Percentiles rank a stretch among this genome's conserved stretches.
Evolutionary conservation across 2,888 invertebrate genomes (phyloP).

Genomic region (Allacma fusca): DNA sequence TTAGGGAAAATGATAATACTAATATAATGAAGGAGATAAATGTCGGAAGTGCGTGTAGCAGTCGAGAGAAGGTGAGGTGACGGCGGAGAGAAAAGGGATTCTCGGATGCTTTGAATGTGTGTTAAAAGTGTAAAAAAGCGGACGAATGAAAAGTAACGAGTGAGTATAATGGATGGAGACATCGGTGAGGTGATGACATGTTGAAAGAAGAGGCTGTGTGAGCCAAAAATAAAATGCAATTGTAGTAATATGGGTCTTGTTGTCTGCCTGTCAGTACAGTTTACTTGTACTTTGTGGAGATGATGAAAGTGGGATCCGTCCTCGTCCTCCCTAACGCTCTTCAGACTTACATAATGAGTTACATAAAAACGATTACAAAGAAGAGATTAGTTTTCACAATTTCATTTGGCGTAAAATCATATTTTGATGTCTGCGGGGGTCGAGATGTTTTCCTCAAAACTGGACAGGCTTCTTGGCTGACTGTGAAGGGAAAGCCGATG

Average conservation of each 20-base stretch:
- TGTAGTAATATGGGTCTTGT: conserved; percentile 31
- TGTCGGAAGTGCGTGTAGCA: conserved; percentile 4
- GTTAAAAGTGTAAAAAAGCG: not conserved
- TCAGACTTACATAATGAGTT: not conserved
- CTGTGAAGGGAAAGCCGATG: conserved; percentile 34
- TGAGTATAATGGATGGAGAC: conserved; percentile 47
- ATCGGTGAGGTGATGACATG: conserved; percentile 59
- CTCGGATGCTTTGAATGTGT: not conserved
- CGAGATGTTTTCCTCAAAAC: conserved; percentile 50
- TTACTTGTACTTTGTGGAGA: not conserved
- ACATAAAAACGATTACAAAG: conserved; percentile 44
- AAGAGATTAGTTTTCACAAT: conserved; percentile 61
- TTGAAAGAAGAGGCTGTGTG: conserved; percentile 53
- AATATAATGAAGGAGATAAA: conserved; percentile 27
- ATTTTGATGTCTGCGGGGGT: conserved; percentile 59
- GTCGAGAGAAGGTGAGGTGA: not conserved
- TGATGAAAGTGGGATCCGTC: too few relatives aligned
- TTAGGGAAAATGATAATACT: conserved; percentile 5
- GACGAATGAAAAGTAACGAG: conserved; percentile 33
- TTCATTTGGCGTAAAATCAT: conserved; percentile 60
- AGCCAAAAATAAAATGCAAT: conserved; percentile 44
- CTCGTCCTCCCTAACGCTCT: too few relatives aligned
- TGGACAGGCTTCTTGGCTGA: conserved; percentile 56
- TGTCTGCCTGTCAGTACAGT: not conserved
- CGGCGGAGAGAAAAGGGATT: not conserved